A percentile compares a stretch with the other conserved stretches of the same genome.
phyloP scores from a whole-genome alignment of 2,888 invertebrate genomes.

The Maniola hyperantus region DNA sequence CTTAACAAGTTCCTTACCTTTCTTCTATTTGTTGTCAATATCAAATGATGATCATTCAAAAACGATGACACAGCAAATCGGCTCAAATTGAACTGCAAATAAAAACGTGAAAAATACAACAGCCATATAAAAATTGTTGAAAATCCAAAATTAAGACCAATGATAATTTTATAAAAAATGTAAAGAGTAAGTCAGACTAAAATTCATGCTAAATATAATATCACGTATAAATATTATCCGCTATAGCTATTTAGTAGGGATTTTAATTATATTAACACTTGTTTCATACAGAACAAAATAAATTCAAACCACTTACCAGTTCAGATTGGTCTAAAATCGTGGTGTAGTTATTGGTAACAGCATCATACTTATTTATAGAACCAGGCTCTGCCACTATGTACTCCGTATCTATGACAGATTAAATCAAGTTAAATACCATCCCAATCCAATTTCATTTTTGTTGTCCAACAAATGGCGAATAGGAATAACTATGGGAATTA shows the following conservation, averaged over 20 bases:
- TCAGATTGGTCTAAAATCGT: conserved; percentile 57
- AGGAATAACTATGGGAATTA: no score
- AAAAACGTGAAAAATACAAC: not conserved
- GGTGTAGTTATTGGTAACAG: conserved; percentile 46
- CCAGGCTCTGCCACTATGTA: conserved; percentile 53
- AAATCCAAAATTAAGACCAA: not conserved
- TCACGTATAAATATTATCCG: no score
- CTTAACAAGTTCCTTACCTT: conserved; percentile 55
- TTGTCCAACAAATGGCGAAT: no score
- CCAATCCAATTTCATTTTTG: no score
- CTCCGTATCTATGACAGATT: conserved; percentile 32
- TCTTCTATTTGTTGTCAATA: conserved; percentile 54
- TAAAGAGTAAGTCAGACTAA: not conserved
- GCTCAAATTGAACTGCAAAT: conserved; percentile 56
- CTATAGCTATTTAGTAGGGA: no score
- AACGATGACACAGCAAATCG: conserved; percentile 58
- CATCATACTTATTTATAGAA: conserved; percentile 61
- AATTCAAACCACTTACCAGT: conserved; percentile 55
- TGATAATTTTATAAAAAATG: not conserved
- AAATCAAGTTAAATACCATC: no score
- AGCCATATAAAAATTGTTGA: not conserved
- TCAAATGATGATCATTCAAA: conserved; percentile 62
- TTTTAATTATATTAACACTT: not conserved
- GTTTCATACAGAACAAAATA: no score
- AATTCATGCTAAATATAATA: no score